Percentiles rank a stretch among this genome's conserved stretches.
Evolutionary conservation across 2,888 invertebrate species (phyloP).

Genomic region (Lasioglossum vierecki): DNA sequence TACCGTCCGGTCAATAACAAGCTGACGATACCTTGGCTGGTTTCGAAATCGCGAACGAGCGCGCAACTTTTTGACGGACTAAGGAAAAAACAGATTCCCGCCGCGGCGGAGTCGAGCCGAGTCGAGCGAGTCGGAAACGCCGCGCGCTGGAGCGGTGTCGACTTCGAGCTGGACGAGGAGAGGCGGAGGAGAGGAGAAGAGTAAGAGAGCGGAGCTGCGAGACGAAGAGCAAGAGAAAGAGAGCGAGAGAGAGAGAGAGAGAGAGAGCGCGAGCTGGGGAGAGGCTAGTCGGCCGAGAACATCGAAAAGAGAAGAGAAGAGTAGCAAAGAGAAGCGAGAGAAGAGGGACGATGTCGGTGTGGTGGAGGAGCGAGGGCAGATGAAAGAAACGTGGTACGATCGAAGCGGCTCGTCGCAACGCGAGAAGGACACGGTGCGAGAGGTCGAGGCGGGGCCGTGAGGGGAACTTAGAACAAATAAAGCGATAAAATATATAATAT

Average conservation of each 20-base stretch:
- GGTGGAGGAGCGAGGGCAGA: constrained; percentile 24
- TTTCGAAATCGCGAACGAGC: constrained; percentile 58
- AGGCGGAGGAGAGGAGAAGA: constrained; percentile 18
- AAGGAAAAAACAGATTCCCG: constrained; percentile 41
- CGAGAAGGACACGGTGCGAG: constrained; percentile 46
- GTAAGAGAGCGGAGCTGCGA: constrained; percentile 41
- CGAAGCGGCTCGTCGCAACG: constrained; percentile 52
- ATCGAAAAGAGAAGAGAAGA: constrained; percentile 17
- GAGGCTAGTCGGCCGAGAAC: constrained; percentile 44
- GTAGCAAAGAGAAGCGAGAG: background rate
- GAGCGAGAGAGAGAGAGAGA: background rate
- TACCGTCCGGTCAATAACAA: constrained; percentile 74
- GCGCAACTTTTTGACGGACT: constrained; percentile 27
- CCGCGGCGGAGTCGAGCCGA: background rate
- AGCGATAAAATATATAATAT: constrained; percentile 81
- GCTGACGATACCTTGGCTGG: constrained; percentile 66
- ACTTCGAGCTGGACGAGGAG: constrained; percentile 19
- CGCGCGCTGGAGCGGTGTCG: constrained; percentile 4
- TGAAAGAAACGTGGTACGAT: constrained; percentile 46
- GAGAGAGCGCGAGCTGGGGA: constrained; percentile 14
- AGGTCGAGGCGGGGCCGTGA: constrained; percentile 33
- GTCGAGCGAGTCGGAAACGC: background rate
- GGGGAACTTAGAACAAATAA: constrained; percentile 82
- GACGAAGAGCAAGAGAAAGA: background rate
- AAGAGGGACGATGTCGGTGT: background rate